phyloP scores from a whole-genome alignment of 2,888 invertebrate genomes.

The Pterostichus madidus region DNA sequence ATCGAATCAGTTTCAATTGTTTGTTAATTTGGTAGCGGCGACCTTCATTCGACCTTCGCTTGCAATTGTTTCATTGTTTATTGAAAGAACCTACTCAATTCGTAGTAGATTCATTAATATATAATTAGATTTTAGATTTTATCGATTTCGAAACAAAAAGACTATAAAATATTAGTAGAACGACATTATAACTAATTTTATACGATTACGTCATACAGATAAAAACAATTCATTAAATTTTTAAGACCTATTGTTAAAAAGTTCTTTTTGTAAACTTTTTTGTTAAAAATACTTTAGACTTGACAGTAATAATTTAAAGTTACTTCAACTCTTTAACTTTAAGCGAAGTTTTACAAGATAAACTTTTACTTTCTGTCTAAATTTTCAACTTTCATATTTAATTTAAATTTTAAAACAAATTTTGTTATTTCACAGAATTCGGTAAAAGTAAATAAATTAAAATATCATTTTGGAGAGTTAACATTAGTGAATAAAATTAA shows the following conservation, averaged over 20 bases:
- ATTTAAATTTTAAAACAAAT: conserved; percentile 7
- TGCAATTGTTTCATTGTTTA: background rate
- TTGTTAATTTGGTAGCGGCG: background rate
- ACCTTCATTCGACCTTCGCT: conserved; percentile 25
- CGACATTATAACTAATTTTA: background rate
- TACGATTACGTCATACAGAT: background rate
- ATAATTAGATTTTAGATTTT: too few relatives aligned
- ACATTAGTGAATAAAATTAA: background rate
- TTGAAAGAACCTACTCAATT: background rate
- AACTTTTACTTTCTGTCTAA: conserved; percentile 7
- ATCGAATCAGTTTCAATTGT: conserved; percentile 38
- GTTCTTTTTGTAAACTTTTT: background rate
- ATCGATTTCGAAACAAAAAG: too few relatives aligned
- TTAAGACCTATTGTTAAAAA: background rate
- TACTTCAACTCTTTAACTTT: too few relatives aligned
- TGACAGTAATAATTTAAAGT: background rate
- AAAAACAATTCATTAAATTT: background rate
- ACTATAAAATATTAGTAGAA: too few relatives aligned
- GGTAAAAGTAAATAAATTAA: background rate
- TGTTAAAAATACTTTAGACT: background rate
- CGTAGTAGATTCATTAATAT: too few relatives aligned
- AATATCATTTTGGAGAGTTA: background rate
- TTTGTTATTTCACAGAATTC: background rate
- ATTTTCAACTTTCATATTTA: background rate
- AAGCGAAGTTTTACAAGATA: too few relatives aligned